phyloP scores from a whole-genome alignment of 2,113 vertebrate species.

The Stegostoma tigrinum region DNA sequence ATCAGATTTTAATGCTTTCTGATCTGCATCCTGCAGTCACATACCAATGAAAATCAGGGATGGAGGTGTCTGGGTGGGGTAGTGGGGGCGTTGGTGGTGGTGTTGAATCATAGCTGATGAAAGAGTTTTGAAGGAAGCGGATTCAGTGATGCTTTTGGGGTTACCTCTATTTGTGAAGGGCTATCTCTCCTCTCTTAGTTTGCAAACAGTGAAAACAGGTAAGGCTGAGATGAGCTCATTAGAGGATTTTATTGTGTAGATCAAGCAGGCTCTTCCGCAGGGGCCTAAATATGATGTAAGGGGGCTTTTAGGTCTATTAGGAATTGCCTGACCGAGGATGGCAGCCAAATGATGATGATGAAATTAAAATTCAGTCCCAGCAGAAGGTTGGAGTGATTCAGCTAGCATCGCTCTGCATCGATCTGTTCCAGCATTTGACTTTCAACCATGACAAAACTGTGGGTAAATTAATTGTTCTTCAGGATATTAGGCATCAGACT shows the following conservation, averaged over 20 bases:
- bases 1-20: conserved; percentile 50
- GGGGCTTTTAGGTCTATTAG: conserved; percentile 63
- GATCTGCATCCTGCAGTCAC: conserved; percentile 60
- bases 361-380: conserved; percentile 94
- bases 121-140: conserved; percentile 57
- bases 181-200: neutral
- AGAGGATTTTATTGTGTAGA: conserved; percentile 41
- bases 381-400: conserved; percentile 81
- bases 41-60: conserved; percentile 70
- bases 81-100: too few relatives aligned
- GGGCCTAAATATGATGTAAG: conserved; percentile 49
- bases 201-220: neutral
- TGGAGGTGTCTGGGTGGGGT: conserved; percentile 46
- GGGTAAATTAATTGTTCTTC: conserved; percentile 99
- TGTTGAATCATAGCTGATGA: conserved; percentile 53
- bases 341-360: conserved; percentile 74
- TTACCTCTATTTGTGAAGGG: conserved; percentile 57
- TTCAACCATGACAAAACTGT: conserved; percentile 99
- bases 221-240: conserved; percentile 49
- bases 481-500: conserved; percentile 99
- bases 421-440: conserved; percentile 99
- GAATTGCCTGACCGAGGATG: conserved; percentile 65
- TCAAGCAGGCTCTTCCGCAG: conserved; percentile 47
- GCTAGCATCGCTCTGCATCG: conserved; percentile 85
- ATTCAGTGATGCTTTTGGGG: conserved; percentile 56